A percentile compares a stretch with the other conserved stretches of the same genome.
Evolutionary conservation across 2,113 vertebrate species (phyloP).

Genomic region (Pungitius pungitius): DNA sequence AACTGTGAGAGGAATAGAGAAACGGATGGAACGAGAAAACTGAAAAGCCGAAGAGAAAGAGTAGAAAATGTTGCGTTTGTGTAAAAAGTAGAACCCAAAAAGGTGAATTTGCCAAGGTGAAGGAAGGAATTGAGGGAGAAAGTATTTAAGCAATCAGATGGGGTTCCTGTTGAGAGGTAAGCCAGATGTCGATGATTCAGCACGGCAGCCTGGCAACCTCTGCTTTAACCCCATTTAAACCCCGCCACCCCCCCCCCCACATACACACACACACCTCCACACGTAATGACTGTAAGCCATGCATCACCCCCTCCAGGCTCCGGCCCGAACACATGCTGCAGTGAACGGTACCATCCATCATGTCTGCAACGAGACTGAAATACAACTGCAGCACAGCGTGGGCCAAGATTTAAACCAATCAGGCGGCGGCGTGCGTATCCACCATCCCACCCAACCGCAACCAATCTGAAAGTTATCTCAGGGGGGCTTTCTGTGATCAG

Average conservation of each 20-base stretch:
- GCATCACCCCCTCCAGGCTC: slow-evolving; percentile 21
- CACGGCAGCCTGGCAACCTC: slow-evolving; percentile 40
- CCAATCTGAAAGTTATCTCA: neutral
- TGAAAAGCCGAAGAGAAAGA: slow-evolving; percentile 1
- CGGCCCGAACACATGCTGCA: slow-evolving; percentile 49
- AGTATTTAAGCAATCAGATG: slow-evolving; percentile 30
- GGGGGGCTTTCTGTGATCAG: neutral
- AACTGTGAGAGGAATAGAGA: neutral
- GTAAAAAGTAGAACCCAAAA: neutral
- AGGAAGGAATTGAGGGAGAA: neutral
- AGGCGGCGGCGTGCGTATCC: neutral
- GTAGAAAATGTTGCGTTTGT: neutral
- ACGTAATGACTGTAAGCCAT: slow-evolving; percentile 16
- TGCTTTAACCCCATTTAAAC: slow-evolving; percentile 31
- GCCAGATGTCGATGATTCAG: slow-evolving; percentile 56
- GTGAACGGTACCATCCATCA: slow-evolving; percentile 54
- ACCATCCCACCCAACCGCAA: neutral
- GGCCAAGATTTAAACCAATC: slow-evolving; percentile 38
- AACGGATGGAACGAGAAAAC: neutral
- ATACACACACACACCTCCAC: neutral
- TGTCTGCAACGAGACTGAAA: slow-evolving; percentile 27
- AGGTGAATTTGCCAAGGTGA: neutral
- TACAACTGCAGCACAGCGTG: slow-evolving; percentile 10
- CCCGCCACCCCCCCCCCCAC: neutral
- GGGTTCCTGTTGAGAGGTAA: slow-evolving; percentile 32